phyloP scores from a whole-genome alignment of 2,113 vertebrate genomes.

The Neotragus moschatus region DNA sequence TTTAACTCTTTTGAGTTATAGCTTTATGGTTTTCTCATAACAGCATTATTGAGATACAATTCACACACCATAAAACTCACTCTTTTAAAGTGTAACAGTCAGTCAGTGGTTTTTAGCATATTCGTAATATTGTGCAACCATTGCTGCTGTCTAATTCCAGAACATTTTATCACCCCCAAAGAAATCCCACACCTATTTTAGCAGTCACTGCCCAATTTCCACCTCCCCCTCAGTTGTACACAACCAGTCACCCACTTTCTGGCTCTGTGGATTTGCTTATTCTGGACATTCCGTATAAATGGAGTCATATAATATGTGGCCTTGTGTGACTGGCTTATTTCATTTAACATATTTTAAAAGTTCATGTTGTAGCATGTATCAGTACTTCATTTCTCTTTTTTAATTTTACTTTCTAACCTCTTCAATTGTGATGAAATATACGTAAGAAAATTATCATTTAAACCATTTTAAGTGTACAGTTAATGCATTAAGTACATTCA shows the following conservation, averaged over 20 bases:
- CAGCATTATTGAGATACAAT: not conserved
- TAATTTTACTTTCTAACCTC: not conserved
- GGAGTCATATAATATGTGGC: not conserved
- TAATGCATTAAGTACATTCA: not conserved
- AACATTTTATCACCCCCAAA: not conserved
- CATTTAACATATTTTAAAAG: not conserved
- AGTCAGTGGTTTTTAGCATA: not conserved
- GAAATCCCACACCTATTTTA: not conserved
- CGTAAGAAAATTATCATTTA: not conserved
- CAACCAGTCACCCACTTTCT: not conserved
- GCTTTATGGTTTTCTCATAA: not conserved
- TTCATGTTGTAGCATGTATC: not conserved
- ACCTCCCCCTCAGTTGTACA: not conserved
- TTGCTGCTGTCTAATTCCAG: not conserved
- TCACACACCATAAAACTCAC: not conserved
- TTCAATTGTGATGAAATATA: not conserved
- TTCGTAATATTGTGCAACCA: not conserved
- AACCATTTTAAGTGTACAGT: not conserved
- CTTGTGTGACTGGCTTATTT: not conserved
- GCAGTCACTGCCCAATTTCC: not conserved
- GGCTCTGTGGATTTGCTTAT: not conserved
- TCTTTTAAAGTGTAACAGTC: not conserved
- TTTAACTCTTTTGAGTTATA: not conserved
- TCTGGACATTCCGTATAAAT: not conserved
- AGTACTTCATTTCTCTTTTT: not conserved